These are phyloP conservation scores for Sebastes oblongus DNA, from an alignment of 2,797 vertebrate species.

Conservation along the genomic window DNA sequence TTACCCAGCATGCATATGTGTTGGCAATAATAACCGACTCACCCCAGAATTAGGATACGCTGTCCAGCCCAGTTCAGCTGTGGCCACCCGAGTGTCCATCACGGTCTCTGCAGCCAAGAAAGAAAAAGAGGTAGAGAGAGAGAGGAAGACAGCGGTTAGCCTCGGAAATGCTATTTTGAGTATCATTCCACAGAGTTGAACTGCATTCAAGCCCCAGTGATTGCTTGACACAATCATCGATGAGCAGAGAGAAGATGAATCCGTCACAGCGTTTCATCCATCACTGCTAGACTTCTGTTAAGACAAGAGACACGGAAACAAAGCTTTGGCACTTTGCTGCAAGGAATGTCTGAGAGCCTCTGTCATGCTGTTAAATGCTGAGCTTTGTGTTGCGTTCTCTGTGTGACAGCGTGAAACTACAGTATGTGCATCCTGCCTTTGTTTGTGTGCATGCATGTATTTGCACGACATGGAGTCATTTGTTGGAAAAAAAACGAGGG, in stretches of 20 bases:
- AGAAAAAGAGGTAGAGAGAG: conserved; percentile 22
- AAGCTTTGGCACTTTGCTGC: conserved; percentile 54
- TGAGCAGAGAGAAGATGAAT: conserved; percentile 60
- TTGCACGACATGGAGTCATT: background rate
- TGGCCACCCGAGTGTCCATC: conserved; percentile 98
- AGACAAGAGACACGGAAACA: conserved; percentile 56
- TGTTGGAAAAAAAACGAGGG: background rate
- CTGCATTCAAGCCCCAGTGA: conserved; percentile 64
- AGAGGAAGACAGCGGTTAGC: conserved; percentile 52
- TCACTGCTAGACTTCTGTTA: conserved; percentile 51
- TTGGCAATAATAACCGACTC: conserved; percentile 69
- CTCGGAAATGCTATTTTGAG: conserved; percentile 53
- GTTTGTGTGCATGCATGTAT: conserved; percentile 19
- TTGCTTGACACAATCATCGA: conserved; percentile 67
- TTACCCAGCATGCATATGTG: background rate
- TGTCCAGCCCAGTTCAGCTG: conserved; percentile 97
- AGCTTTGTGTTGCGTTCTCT: conserved; percentile 44
- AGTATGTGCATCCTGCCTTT: conserved; percentile 33
- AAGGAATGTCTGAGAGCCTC: conserved; percentile 41
- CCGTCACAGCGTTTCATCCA: conserved; percentile 55
- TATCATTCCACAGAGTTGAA: conserved; percentile 51
- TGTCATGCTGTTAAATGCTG: conserved; percentile 56
- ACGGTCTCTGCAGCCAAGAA: conserved; percentile 87
- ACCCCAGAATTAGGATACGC: conserved; percentile 97
- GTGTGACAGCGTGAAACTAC: conserved; percentile 26